phyloP scores from a whole-genome alignment of 2,797 vertebrate genomes.

The Lagocephalus sceleratus region DNA sequence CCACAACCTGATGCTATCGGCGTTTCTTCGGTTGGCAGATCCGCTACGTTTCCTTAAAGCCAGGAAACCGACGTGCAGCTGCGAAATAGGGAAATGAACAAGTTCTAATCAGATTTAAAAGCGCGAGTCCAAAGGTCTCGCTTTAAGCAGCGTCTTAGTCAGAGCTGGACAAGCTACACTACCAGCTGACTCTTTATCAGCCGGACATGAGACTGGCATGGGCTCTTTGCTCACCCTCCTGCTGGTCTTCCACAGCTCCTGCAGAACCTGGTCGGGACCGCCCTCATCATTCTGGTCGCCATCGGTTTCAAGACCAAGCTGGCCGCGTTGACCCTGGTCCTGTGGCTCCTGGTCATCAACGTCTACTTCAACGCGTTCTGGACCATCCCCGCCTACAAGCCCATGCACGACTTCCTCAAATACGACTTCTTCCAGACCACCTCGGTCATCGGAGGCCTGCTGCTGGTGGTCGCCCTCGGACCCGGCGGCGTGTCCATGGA shows the following conservation, averaged over 20 bases:
- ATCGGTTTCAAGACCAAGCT: conserved; percentile 98
- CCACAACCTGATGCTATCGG: too few relatives aligned
- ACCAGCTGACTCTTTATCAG: neutral
- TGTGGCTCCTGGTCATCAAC: conserved; percentile 95
- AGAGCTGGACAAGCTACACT: neutral
- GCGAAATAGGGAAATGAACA: too few relatives aligned
- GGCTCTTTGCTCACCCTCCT: too few relatives aligned
- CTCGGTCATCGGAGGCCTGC: conserved; percentile 94
- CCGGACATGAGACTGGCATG: neutral
- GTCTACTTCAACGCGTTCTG: conserved; percentile 99
- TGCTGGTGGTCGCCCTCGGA: conserved; percentile 94
- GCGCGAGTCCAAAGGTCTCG: too few relatives aligned
- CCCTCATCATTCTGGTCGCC: conserved; percentile 93
- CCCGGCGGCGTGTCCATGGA: conserved; percentile 98
- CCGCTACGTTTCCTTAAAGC: too few relatives aligned
- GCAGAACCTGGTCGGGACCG: conserved; percentile 96
- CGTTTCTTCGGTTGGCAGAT: too few relatives aligned
- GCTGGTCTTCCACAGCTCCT: conserved; percentile 77
- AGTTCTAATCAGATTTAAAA: too few relatives aligned
- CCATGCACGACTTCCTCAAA: conserved; percentile 99
- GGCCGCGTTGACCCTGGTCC: conserved; percentile 91
- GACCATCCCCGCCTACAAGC: conserved; percentile 92
- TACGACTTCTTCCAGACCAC: conserved; percentile 99
- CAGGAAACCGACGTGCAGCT: too few relatives aligned
- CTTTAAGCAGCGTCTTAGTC: too few relatives aligned